A percentile compares a stretch with the other conserved stretches of the same genome.
phyloP scores from a whole-genome alignment of 1,140 invertebrate species.

The Sipha flava region DNA sequence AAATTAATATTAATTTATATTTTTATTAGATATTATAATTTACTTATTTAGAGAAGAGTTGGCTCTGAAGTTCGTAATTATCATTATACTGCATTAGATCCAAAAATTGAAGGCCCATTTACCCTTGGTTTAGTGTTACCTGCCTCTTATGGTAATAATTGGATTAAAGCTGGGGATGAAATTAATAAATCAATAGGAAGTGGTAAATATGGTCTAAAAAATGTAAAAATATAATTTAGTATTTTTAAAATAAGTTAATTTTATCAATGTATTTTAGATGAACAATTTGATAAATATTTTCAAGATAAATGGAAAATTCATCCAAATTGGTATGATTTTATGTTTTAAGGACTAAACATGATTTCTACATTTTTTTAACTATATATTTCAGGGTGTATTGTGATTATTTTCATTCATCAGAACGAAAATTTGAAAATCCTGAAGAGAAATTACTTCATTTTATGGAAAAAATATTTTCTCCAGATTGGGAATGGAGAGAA shows the following conservation, averaged over 20 bases:
- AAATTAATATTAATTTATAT: neutral
- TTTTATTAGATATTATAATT: neutral
- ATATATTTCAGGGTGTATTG: conserved; percentile 62
- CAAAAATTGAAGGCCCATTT: conserved; percentile 63
- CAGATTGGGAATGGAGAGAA: conserved; percentile 30
- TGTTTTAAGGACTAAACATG: neutral
- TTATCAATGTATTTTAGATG: conserved; percentile 35
- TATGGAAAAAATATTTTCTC: conserved; percentile 51
- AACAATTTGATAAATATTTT: conserved; percentile 53
- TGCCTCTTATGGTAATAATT: conserved; percentile 64
- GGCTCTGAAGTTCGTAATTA: conserved; percentile 71
- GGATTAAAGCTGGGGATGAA: conserved; percentile 50
- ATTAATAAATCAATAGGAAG: conserved; percentile 38
- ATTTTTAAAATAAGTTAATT: neutral
- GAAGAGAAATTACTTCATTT: conserved; percentile 70
- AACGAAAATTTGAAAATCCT: conserved; percentile 57
- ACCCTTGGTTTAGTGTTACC: conserved; percentile 74
- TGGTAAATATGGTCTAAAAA: conserved; percentile 30
- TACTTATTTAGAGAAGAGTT: conserved; percentile 53
- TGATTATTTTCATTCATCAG: conserved; percentile 72
- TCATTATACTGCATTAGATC: conserved; percentile 65
- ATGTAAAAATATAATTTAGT: neutral
- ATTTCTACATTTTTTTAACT: neutral
- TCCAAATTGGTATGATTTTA: conserved; percentile 62
- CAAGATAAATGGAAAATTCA: conserved; percentile 74